Evolutionary conservation across 2,888 invertebrate genomes (phyloP).

Genomic region (Anticlea derivata): DNA sequence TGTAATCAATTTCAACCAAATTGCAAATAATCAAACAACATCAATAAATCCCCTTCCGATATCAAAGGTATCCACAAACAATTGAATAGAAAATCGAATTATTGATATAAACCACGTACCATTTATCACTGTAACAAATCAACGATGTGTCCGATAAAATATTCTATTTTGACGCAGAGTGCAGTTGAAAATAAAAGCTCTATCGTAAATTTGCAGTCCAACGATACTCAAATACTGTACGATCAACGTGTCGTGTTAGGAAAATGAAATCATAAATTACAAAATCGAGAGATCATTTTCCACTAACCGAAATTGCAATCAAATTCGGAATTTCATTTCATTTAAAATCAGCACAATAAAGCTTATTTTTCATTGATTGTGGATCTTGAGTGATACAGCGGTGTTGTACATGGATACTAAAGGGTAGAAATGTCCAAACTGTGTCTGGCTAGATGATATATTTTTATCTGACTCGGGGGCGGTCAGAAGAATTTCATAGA

Average conservation of each 20-base stretch:
- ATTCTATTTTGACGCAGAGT: conserved; percentile 53
- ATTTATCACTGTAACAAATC: conserved; percentile 65
- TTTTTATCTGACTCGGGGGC: conserved; percentile 50
- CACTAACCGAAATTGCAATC: too few species aligned
- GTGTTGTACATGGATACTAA: conserved; percentile 46
- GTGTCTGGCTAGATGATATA: conserved; percentile 58
- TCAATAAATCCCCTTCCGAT: conserved; percentile 44
- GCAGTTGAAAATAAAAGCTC: neutral
- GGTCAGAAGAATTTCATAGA: conserved; percentile 34
- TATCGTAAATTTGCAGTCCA: neutral
- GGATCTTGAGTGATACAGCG: neutral
- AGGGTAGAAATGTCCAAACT: conserved; percentile 47
- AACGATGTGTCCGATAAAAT: conserved; percentile 53
- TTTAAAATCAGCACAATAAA: too few species aligned
- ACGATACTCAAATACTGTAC: neutral
- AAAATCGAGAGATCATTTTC: too few species aligned
- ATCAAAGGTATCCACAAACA: conserved; percentile 51
- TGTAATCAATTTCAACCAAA: conserved; percentile 26
- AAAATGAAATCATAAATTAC: too few species aligned
- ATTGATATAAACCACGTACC: conserved; percentile 61
- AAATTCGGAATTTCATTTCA: too few species aligned
- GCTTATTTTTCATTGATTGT: too few species aligned
- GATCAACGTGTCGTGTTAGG: too few species aligned
- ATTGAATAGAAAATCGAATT: conserved; percentile 59
- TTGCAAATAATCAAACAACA: conserved; percentile 23